Evolutionary conservation across 2,797 vertebrate genomes (phyloP).

Genomic region (Tapirus indicus): DNA sequence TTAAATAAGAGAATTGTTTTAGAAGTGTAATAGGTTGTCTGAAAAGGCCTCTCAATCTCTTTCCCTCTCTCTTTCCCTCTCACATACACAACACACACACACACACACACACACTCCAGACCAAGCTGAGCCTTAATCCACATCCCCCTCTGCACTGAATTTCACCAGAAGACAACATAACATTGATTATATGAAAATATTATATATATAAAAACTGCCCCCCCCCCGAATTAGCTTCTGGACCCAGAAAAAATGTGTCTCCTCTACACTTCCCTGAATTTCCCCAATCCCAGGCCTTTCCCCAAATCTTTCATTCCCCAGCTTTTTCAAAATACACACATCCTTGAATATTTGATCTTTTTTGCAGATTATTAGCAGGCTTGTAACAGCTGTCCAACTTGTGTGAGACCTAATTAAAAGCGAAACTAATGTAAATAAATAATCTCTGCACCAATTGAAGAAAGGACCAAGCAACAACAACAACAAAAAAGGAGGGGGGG

Average conservation of each 20-base stretch:
- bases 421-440: not conserved
- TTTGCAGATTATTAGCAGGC: not conserved
- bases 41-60: not conserved
- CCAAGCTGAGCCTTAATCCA: not conserved
- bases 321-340: not conserved
- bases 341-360: constrained; percentile 24
- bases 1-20: constrained; percentile 23
- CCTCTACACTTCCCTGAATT: not conserved
- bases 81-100: no score
- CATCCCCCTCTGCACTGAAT: not conserved
- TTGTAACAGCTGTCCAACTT: constrained; percentile 16
- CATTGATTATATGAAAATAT: constrained; percentile 31
- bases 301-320: not conserved
- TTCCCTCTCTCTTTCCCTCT: not conserved
- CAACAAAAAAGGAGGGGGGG: no score
- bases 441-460: not conserved
- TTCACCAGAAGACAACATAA: not conserved
- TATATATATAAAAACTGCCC: not conserved
- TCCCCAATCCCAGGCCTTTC: not conserved
- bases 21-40: not conserved
- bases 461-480: not conserved
- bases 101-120: not conserved
- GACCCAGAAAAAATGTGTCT: not conserved
- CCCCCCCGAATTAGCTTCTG: not conserved
- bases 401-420: not conserved